Percentiles rank a stretch among this genome's conserved stretches.
phyloP scores from a whole-genome alignment of 2,888 invertebrate genomes.

The Mythimna pallens region DNA sequence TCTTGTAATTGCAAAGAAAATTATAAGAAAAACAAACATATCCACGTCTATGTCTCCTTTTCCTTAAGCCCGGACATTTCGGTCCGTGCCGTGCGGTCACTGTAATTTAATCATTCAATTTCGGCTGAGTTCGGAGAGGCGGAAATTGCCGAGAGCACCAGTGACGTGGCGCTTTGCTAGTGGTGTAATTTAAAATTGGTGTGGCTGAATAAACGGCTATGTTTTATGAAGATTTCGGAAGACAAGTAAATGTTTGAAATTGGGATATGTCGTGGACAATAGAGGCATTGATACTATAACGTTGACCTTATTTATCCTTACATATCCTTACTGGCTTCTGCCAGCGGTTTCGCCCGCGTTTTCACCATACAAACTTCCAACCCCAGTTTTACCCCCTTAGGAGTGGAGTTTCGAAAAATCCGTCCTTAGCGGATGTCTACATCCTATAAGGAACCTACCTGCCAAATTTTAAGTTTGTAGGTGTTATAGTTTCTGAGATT shows the following conservation, averaged over 20 bases:
- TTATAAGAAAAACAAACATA: constrained; percentile 44
- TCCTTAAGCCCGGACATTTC: constrained; percentile 35
- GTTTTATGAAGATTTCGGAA: constrained; percentile 9
- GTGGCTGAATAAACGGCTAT: not conserved
- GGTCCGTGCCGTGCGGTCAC: constrained; percentile 41
- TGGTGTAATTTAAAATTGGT: constrained; percentile 29
- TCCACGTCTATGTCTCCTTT: constrained; percentile 27
- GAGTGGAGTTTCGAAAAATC: too few relatives aligned
- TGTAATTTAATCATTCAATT: constrained; percentile 65
- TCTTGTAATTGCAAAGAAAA: constrained; percentile 42
- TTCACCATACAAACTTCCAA: too few relatives aligned
- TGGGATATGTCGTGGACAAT: not conserved
- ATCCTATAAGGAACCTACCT: too few relatives aligned
- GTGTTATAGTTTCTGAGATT: too few relatives aligned
- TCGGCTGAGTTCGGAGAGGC: constrained; percentile 29
- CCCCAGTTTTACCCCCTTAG: too few relatives aligned
- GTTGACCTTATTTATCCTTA: too few relatives aligned
- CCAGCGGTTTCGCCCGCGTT: too few relatives aligned
- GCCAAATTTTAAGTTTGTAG: too few relatives aligned
- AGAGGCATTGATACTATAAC: too few relatives aligned
- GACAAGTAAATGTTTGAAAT: not conserved
- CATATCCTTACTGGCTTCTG: too few relatives aligned
- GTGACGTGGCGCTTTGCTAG: constrained; percentile 35
- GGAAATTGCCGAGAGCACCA: constrained; percentile 51
- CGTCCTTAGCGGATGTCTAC: too few relatives aligned